Evolutionary conservation across 2,888 invertebrate species (phyloP).

Genomic region (Balanococcus diminutus): DNA sequence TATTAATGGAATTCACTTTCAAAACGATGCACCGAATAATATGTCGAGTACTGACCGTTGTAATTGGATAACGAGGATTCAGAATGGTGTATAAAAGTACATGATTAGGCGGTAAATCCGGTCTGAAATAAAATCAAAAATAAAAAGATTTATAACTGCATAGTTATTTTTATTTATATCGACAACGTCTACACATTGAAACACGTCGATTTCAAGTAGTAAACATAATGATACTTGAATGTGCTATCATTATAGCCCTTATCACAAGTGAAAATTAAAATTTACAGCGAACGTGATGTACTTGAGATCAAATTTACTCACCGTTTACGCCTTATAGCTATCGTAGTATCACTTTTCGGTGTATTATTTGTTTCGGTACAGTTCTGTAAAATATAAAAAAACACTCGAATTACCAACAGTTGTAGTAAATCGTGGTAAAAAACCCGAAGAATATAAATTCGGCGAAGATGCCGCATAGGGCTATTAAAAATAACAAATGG

Average conservation of each 20-base stretch:
- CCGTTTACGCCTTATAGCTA: slow-evolving; percentile 44
- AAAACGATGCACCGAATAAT: neutral
- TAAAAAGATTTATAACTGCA: neutral
- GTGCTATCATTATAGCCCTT: neutral
- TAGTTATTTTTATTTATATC: neutral
- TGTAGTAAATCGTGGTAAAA: too few relatives aligned
- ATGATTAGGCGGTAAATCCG: slow-evolving; percentile 75
- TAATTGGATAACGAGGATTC: slow-evolving; percentile 98
- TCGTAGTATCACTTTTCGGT: neutral
- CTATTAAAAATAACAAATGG: neutral
- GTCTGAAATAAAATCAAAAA: slow-evolving; percentile 38
- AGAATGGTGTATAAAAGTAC: slow-evolving; percentile 96
- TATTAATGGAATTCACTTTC: neutral
- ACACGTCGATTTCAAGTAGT: neutral
- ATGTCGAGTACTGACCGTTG: slow-evolving; percentile 81
- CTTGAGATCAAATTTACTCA: slow-evolving; percentile 12
- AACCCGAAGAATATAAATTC: too few relatives aligned
- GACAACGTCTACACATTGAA: neutral
- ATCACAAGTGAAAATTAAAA: neutral
- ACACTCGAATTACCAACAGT: neutral
- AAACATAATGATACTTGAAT: neutral
- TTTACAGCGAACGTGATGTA: neutral
- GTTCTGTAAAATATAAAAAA: slow-evolving; percentile 1
- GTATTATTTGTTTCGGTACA: slow-evolving; percentile 36
- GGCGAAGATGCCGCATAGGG: neutral